phyloP scores from a whole-genome alignment of 2,888 invertebrate species.

The Cetonia aurata region DNA sequence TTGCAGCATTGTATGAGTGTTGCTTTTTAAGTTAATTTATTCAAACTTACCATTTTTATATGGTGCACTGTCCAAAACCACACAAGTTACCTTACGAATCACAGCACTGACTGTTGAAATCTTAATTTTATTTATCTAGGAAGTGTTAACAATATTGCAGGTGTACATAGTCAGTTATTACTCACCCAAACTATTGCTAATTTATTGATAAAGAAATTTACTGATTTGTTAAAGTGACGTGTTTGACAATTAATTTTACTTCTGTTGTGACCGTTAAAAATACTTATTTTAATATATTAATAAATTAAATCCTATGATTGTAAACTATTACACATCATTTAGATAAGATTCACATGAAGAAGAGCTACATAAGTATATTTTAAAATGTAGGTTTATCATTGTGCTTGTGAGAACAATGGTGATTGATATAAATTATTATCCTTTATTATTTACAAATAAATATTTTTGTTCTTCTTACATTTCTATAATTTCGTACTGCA shows the following conservation, averaged over 20 bases:
- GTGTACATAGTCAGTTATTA: slow-evolving; percentile 33
- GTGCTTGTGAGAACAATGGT: too few relatives aligned
- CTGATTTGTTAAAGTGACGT: slow-evolving; percentile 13
- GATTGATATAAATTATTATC: too few relatives aligned
- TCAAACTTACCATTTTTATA: slow-evolving; percentile 18
- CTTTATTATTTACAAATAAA: too few relatives aligned
- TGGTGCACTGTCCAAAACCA: background rate
- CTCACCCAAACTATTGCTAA: slow-evolving; percentile 29
- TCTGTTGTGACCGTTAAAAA: too few relatives aligned
- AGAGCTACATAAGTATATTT: too few relatives aligned
- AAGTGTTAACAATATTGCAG: slow-evolving; percentile 40
- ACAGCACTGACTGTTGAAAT: slow-evolving; percentile 35
- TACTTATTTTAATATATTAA: too few relatives aligned
- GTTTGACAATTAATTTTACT: background rate
- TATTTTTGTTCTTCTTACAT: background rate
- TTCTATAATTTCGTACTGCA: background rate
- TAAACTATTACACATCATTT: too few relatives aligned
- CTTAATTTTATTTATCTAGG: slow-evolving; percentile 36
- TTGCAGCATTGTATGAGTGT: too few relatives aligned
- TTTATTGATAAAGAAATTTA: slow-evolving; percentile 37
- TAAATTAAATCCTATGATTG: too few relatives aligned
- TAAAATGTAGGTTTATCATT: too few relatives aligned
- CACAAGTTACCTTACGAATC: slow-evolving; percentile 12
- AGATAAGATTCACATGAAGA: too few relatives aligned
- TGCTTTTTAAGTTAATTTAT: background rate